Evolutionary conservation across 2,797 vertebrate genomes (phyloP).

Genomic region (Myripristis murdjan): DNA sequence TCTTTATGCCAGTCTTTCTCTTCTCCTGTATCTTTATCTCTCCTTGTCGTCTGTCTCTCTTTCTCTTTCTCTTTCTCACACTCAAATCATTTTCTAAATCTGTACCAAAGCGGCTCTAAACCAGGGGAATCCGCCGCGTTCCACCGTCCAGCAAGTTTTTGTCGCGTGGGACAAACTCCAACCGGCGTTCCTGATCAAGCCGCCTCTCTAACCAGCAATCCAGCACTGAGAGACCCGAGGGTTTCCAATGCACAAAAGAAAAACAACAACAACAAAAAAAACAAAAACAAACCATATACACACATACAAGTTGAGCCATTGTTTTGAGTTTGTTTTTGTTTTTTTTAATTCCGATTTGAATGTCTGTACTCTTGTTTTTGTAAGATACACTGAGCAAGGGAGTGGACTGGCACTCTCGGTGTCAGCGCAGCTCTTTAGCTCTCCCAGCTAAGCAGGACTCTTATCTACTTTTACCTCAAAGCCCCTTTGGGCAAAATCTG

Average conservation of each 20-base stretch:
- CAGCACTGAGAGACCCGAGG: slow-evolving; percentile 85
- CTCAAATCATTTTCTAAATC: slow-evolving; percentile 69
- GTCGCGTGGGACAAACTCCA: slow-evolving; percentile 58
- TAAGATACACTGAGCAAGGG: slow-evolving; percentile 90
- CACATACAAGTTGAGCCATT: slow-evolving; percentile 92
- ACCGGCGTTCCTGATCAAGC: slow-evolving; percentile 78
- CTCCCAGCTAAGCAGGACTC: slow-evolving; percentile 88
- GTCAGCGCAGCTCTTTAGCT: slow-evolving; percentile 82
- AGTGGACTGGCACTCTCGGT: slow-evolving; percentile 86
- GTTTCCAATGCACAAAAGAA: slow-evolving; percentile 87
- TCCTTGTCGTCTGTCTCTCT: slow-evolving; percentile 36
- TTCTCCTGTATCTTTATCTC: slow-evolving; percentile 26
- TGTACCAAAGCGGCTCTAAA: slow-evolving; percentile 83
- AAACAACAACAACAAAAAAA: slow-evolving; percentile 49
- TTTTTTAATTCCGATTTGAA: slow-evolving; percentile 81
- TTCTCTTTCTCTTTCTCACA: slow-evolving; percentile 39
- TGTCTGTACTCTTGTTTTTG: slow-evolving; percentile 84
- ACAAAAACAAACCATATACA: slow-evolving; percentile 75
- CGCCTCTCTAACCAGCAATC: slow-evolving; percentile 93
- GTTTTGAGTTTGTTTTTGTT: slow-evolving; percentile 79
- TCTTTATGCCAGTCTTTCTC: slow-evolving; percentile 49
- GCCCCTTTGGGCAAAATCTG: slow-evolving; percentile 88
- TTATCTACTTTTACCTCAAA: slow-evolving; percentile 99
- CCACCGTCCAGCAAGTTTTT: slow-evolving; percentile 44
- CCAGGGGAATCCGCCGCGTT: slow-evolving; percentile 64